These are phyloP conservation scores for Symphodus melops DNA, from an alignment of 2,113 vertebrate species.

Conservation along the genomic window DNA sequence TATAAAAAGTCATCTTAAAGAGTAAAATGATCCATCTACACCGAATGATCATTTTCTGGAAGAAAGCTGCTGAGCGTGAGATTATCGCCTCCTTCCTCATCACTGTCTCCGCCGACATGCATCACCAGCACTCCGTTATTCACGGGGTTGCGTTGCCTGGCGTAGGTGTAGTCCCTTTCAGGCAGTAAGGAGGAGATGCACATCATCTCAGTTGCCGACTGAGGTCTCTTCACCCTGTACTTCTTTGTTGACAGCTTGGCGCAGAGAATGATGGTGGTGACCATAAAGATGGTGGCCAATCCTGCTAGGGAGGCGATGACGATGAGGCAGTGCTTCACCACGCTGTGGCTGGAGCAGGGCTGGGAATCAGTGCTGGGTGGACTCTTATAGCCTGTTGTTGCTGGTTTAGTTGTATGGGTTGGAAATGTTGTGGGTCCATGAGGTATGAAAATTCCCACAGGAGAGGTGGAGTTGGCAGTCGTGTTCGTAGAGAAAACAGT, in stretches of 20 bases:
- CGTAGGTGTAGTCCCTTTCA: constrained; percentile 61
- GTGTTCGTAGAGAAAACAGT: neutral
- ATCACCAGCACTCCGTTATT: constrained; percentile 67
- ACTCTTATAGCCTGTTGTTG: neutral
- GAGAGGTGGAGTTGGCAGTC: neutral
- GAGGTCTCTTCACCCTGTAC: constrained; percentile 45
- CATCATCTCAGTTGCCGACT: constrained; percentile 86
- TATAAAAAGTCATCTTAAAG: too few relatives aligned
- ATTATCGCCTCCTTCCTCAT: constrained; percentile 82
- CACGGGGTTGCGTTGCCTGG: constrained; percentile 49
- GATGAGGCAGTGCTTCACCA: constrained; percentile 83
- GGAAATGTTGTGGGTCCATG: accelerated
- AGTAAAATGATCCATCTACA: constrained; percentile 22
- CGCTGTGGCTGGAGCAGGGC: constrained; percentile 29
- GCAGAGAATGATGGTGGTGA: constrained; percentile 84
- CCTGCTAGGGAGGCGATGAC: constrained; percentile 83
- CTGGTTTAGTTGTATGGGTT: neutral
- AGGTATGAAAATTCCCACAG: neutral
- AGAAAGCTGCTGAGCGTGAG: constrained; percentile 92
- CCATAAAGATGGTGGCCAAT: constrained; percentile 86
- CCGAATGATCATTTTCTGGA: constrained; percentile 79
- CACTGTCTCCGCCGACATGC: constrained; percentile 51
- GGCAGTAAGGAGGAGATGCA: constrained; percentile 90
- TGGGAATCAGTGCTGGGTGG: neutral
- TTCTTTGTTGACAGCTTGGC: constrained; percentile 81